A percentile compares a stretch with the other conserved stretches of the same genome.
Evolutionary conservation across 2,113 vertebrate species (phyloP).

Genomic region (Nanorana parkeri): DNA sequence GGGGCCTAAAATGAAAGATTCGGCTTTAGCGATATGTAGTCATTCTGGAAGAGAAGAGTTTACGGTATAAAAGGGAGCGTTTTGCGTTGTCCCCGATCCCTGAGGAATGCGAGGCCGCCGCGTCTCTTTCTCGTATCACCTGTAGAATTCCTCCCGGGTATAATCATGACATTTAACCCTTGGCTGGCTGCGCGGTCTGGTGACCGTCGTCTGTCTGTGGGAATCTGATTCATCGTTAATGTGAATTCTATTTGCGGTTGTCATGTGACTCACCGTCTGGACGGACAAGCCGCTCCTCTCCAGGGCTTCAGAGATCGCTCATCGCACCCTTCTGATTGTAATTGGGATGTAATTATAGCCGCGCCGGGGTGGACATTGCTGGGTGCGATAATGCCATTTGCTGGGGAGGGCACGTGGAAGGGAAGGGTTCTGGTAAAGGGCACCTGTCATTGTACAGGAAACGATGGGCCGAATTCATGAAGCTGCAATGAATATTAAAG

Average conservation of each 20-base stretch:
- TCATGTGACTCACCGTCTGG: conserved; percentile 4
- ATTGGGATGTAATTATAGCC: neutral
- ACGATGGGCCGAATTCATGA: too few species aligned
- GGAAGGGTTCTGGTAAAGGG: too few species aligned
- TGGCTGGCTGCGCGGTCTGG: neutral
- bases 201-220: neutral
- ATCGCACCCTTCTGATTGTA: neutral
- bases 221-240: conserved; percentile 15
- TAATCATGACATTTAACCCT: conserved; percentile 8
- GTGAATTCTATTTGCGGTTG: neutral
- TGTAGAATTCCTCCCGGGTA: neutral
- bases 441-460: too few species aligned
- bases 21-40: too few species aligned
- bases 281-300: neutral
- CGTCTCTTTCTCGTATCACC: neutral
- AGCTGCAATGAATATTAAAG: too few species aligned
- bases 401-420: too few species aligned
- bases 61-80: too few species aligned
- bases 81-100: too few species aligned
- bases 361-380: neutral
- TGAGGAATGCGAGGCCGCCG: neutral
- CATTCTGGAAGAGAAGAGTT: too few species aligned
- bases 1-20: too few species aligned
- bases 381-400: neutral
- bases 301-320: neutral